Conservation (phyloP, 1,140 invertebrate species). For the Drosophila kohkoa region DNA sequence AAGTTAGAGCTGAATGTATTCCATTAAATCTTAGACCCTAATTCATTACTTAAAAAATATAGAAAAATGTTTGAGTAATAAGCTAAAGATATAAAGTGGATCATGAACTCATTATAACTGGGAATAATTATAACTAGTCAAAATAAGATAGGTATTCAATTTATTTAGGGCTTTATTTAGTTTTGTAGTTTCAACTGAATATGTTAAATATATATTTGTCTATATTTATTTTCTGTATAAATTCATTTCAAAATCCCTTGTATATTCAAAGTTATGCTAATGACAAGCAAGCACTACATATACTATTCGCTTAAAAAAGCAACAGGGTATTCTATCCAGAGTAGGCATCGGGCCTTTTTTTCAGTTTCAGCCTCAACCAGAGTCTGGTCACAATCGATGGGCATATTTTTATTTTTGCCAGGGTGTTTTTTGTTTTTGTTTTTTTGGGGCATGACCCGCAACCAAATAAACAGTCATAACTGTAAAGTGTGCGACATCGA, state of each 20-base stretch:
- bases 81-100: no score
- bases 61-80: neutral
- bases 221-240: no score
- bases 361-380: neutral
- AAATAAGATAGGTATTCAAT: no score
- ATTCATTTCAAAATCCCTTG: no score
- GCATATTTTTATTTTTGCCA: slow-evolving; percentile 33
- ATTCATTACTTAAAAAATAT: no score
- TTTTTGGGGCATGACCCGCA: slow-evolving; percentile 44
- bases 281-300: neutral
- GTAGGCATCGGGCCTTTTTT: neutral
- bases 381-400: slow-evolving; percentile 56
- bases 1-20: neutral
- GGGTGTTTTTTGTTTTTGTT: slow-evolving; percentile 11
- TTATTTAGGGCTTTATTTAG: no score
- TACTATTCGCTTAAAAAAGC: neutral
- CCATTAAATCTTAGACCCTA: neutral
- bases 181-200: no score
- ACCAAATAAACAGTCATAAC: slow-evolving; percentile 70
- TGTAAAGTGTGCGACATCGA: slow-evolving; percentile 64
- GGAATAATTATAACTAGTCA: no score
- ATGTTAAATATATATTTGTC: no score
- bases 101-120: no score
- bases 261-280: no score
- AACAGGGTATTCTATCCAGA: slow-evolving; percentile 15